Evolutionary conservation across 2,888 invertebrate genomes (phyloP), one percentile per base, ranked within the genome.

Genomic region (Troides aeacus): DNA sequence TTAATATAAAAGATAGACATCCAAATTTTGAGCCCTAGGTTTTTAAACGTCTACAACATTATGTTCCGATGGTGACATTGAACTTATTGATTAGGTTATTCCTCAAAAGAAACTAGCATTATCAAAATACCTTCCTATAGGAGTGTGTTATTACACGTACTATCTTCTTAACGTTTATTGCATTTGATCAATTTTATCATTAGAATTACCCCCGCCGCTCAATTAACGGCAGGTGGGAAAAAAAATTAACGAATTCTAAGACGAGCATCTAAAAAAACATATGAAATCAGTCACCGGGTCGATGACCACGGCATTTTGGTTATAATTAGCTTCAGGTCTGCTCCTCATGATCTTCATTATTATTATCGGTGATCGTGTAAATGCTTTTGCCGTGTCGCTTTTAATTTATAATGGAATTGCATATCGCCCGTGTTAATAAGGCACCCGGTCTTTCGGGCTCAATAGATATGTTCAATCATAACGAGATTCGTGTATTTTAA

Each of bases 341-440:
- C 78, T 83, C 78, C 78, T 81, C 81, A 80, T 81, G 81, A 81
- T 84, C 79, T 84, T 89, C 86, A 88, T 86, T 86, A 85, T 83
- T 81, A 81, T 78, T 84, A 85, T 84, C 81, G 74, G 76, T 81
- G 82, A 78, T 80, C 76, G 77, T 77, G 75, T 24, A 30, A 66
- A 56, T 56, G 75, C 74, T 78, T 78, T 78, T 64, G 73, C 70
- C 72, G 78, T 76, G 74, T 72, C 74, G 71, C 77, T 72, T 50
- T 73, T 68, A 69, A 69, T 59, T 67, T 70, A 72, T 78, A 78
- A 74, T 76, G 72, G 69, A 77, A 67, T 74, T 75, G 57, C 56
- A 64, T 64, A 68, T 53, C 23, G 61, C 65, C 57, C 50, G 53
- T 65, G 57, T 65, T 62, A 64, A 68, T 64, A 61, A 60, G 39